Evolutionary conservation across 2,797 vertebrate species (phyloP).

Genomic region (Xyrichtys novacula): DNA sequence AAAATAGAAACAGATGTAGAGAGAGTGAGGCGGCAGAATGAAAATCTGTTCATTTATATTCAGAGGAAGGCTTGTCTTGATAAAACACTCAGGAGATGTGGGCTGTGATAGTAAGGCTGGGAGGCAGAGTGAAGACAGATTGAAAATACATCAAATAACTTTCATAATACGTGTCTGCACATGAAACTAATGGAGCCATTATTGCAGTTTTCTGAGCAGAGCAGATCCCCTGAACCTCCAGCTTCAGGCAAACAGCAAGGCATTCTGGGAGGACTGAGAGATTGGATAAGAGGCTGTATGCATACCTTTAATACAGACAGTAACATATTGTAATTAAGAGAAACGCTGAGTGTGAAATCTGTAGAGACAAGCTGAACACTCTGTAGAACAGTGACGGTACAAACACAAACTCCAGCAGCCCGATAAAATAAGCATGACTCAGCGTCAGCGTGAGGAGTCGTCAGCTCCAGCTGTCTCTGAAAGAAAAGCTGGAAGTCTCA

Average conservation of each 20-base stretch:
- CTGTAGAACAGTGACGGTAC: not conserved
- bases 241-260: not conserved
- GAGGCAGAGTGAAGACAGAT: constrained; percentile 4
- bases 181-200: constrained; percentile 5
- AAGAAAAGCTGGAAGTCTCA: constrained; percentile 64
- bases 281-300: not conserved
- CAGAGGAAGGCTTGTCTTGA: not conserved
- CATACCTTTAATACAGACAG: too few relatives aligned
- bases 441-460: constrained; percentile 24
- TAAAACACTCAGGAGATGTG: not conserved
- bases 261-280: constrained; percentile 7
- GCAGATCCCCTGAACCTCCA: not conserved
- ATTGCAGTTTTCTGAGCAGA: not conserved
- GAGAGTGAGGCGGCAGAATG: not conserved
- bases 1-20: not conserved
- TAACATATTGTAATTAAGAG: too few relatives aligned
- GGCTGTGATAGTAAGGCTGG: not conserved
- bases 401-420: constrained; percentile 1
- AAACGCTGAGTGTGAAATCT: too few relatives aligned
- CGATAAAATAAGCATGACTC: constrained; percentile 5
- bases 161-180: constrained; percentile 3
- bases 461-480: constrained; percentile 44
- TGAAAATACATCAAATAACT: constrained; percentile 7
- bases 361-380: constrained; percentile 8
- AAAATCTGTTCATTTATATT: constrained; percentile 36